Evolutionary conservation across 2,888 invertebrate species (phyloP), one percentile per base, ranked within the genome.

Genomic region (Linnaemya vulpina): DNA sequence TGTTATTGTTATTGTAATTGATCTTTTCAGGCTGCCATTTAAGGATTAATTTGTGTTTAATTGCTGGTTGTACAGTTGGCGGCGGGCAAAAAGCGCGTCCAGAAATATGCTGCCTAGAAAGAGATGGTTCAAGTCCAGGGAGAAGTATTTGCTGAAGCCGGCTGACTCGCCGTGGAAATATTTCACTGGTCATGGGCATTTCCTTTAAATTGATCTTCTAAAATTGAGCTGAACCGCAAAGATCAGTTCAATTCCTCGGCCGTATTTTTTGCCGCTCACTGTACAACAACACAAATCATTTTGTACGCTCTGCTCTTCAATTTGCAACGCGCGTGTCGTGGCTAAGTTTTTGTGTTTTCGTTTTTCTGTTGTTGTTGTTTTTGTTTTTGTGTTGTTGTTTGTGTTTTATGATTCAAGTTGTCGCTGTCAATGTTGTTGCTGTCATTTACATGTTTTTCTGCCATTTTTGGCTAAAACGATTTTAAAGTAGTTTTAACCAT

Each of bases 401-500:
- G 62, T 40, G 40, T 58, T 49, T 53, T 73, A 73, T 46, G 53
- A 35, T 55, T 70, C 68, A 68, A 30, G 38, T 30, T 71, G 53
- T 38, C 55, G 67, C 22, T 40, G 67, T 77, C 78, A 62, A 60
- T 78, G 40, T 71, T 63, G 62, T 55, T 62, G 35, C 35, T 79
- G 81, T 62, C 68, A 74, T 81, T 81, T 81, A 70, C 68, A 75
- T 81, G 75, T 82, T 70, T 82, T 55, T 55, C 22, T 55, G 22
- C 75, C 70, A 82, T 75, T 70, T 82, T 63, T 55, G 49, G 81
- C 25, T 79, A 76, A n/a, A 76, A 68, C 63, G 51, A 49, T 67
- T 67, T 80, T 70, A 17, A 76, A 82, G 75, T 82, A 70, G 81
- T 82, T 76, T 63, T 75, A 35, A 25, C 81, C 81, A 82, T 82